These are phyloP conservation scores for Stenotaenia linearis DNA, from an alignment of 2,888 invertebrate genomes.

Conservation along the genomic window DNA sequence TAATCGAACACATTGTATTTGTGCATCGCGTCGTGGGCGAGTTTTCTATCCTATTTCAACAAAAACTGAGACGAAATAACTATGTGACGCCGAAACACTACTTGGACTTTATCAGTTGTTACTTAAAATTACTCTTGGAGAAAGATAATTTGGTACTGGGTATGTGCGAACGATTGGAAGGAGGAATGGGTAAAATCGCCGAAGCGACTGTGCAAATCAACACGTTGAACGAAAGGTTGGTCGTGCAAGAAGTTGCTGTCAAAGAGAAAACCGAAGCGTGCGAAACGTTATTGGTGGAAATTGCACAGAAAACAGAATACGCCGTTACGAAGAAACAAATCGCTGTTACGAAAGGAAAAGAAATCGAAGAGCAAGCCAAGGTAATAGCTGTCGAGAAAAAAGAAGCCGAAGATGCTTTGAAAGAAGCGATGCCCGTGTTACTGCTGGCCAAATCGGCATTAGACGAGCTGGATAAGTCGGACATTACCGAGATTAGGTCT, in stretches of 20 bases:
- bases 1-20: constrained; percentile 79
- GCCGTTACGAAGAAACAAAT: constrained; percentile 72
- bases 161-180: constrained; percentile 63
- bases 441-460: constrained; percentile 74
- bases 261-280: constrained; percentile 74
- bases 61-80: constrained; percentile 70
- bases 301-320: constrained; percentile 54
- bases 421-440: constrained; percentile 75
- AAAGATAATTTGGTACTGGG: constrained; percentile 49
- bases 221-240: constrained; percentile 71
- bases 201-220: constrained; percentile 78
- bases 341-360: constrained; percentile 71
- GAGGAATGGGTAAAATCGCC: constrained; percentile 73
- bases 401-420: constrained; percentile 74
- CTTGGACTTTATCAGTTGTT: constrained; percentile 76
- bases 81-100: constrained; percentile 90
- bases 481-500: constrained; percentile 86
- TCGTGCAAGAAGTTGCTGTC: constrained; percentile 74
- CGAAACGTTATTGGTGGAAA: constrained; percentile 68
- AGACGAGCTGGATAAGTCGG: constrained; percentile 75
- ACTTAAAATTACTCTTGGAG: constrained; percentile 67
- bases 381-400: constrained; percentile 70
- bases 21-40: constrained; percentile 69
- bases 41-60: constrained; percentile 66
- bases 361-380: constrained; percentile 74